Evolutionary conservation across 23 tunicate species (phyloP).

Genomic region (Oikopleura dioica): DNA sequence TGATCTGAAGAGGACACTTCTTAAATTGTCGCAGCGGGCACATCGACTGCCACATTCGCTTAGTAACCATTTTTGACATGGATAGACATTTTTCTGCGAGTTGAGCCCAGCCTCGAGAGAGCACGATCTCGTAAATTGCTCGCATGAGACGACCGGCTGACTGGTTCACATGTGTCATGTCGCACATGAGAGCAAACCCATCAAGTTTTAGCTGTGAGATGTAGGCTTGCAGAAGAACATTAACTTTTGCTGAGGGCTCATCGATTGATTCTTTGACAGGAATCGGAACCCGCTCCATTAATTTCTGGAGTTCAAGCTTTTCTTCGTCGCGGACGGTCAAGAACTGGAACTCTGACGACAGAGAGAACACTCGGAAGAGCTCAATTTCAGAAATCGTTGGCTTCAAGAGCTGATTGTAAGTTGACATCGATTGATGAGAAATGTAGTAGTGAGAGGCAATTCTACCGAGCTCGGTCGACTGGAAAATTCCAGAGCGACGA

Average conservation of each 20-base stretch:
- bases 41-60: slow-evolving; percentile 97
- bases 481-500: slow-evolving; percentile 60
- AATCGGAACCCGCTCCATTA: slow-evolving; percentile 67
- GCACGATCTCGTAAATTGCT: slow-evolving; percentile 83
- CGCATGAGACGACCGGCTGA: slow-evolving; percentile 91
- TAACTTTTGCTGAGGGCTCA: slow-evolving; percentile 83
- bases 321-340: slow-evolving; percentile 87
- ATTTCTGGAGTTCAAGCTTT: slow-evolving; percentile 71
- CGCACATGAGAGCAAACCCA: slow-evolving; percentile 92
- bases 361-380: slow-evolving; percentile 79
- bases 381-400: slow-evolving; percentile 90
- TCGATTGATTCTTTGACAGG: slow-evolving; percentile 94
- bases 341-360: slow-evolving; percentile 80
- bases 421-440: slow-evolving; percentile 85
- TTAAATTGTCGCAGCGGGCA: slow-evolving; percentile 87
- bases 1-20: slow-evolving; percentile 58
- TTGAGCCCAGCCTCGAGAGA: slow-evolving; percentile 91
- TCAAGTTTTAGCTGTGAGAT: slow-evolving; percentile 79
- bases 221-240: slow-evolving; percentile 75
- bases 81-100: slow-evolving; percentile 75
- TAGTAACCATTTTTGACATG: slow-evolving; percentile 59
- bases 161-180: slow-evolving; percentile 87
- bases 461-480: slow-evolving; percentile 81
- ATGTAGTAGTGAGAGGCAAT: slow-evolving; percentile 94
- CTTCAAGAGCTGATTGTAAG: slow-evolving; percentile 72